phyloP scores from a whole-genome alignment of 2,888 invertebrate genomes.

The Julus scanicus region DNA sequence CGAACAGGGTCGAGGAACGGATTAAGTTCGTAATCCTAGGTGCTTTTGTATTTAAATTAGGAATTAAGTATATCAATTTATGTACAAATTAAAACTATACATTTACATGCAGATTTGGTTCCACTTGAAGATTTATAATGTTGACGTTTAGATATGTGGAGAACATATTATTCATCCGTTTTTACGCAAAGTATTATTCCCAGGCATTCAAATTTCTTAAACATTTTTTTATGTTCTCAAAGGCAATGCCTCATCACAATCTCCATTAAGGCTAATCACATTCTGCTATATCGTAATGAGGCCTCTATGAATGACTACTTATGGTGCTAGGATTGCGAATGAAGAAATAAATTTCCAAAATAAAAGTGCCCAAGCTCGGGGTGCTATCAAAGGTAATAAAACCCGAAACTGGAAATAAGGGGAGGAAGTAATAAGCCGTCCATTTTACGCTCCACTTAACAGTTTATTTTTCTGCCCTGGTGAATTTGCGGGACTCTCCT shows the following conservation, averaged over 20 bases:
- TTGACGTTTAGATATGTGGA: too few species aligned
- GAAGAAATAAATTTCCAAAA: background rate
- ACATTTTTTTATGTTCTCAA: too few species aligned
- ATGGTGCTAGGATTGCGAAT: background rate
- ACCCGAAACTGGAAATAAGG: background rate
- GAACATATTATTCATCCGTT: too few species aligned
- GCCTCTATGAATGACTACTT: background rate
- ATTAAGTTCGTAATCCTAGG: too few species aligned
- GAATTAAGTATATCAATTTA: too few species aligned
- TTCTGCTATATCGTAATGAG: background rate
- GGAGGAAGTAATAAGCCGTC: background rate
- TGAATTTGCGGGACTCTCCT: background rate
- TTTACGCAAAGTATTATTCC: too few species aligned
- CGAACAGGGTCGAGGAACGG: too few species aligned
- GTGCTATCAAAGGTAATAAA: background rate
- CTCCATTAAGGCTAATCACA: background rate
- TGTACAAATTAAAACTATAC: too few species aligned
- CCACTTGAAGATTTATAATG: too few species aligned
- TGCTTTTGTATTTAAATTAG: too few species aligned
- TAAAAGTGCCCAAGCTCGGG: background rate
- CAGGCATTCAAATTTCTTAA: too few species aligned
- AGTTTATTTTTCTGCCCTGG: background rate
- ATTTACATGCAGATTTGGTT: too few species aligned
- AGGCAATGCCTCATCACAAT: background rate
- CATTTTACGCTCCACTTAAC: constrained; percentile 1